A percentile compares a stretch with the other conserved stretches of the same genome.
These are phyloP conservation scores for Meloidogyne hapla DNA, from an alignment of 1,140 invertebrate genomes.

Conservation along the genomic window DNA sequence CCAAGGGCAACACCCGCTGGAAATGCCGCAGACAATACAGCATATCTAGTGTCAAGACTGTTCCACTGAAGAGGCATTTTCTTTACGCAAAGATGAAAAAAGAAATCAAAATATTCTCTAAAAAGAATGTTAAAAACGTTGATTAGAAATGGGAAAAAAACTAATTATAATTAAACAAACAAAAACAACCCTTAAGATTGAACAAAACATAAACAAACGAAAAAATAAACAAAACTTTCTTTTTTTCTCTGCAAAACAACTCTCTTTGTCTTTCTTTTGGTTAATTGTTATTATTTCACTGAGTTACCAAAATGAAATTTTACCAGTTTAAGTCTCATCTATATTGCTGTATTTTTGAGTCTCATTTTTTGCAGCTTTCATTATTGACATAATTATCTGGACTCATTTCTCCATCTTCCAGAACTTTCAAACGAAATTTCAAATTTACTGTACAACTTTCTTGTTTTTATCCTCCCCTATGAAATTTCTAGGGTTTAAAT, in stretches of 20 bases:
- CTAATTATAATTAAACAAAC: not conserved
- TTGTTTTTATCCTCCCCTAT: no score
- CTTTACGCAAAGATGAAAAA: not conserved
- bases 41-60: slow-evolving; percentile 49
- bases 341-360: not conserved
- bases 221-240: no score
- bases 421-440: not conserved
- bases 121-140: not conserved
- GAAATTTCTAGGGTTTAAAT: no score
- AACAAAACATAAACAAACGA: no score
- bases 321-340: not conserved
- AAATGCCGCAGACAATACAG: slow-evolving; percentile 46
- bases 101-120: not conserved
- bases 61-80: slow-evolving; percentile 54
- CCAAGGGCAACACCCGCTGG: slow-evolving; percentile 44
- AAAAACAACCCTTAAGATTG: no score
- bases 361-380: not conserved
- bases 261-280: not conserved
- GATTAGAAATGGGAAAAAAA: not conserved
- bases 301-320: not conserved
- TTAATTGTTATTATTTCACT: not conserved
- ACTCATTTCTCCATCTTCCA: not conserved
- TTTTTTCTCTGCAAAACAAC: no score
- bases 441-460: not conserved
- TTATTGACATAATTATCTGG: not conserved